Conservation (phyloP, 2,888 invertebrate species). For the Coleophora flavipennella region DNA sequence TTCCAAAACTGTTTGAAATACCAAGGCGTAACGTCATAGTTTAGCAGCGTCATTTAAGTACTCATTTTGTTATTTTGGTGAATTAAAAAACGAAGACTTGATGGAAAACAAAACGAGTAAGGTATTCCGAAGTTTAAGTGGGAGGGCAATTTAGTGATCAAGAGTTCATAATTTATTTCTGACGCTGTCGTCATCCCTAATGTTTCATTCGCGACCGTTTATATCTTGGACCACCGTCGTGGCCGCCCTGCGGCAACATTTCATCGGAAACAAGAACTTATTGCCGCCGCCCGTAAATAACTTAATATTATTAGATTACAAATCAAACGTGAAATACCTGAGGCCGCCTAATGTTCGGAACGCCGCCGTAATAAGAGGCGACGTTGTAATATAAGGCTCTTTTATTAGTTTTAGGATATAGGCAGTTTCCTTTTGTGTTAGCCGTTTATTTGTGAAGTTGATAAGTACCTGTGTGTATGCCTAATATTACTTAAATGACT, state of each 20-base stretch:
- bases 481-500: no score
- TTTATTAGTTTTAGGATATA: background rate
- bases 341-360: background rate
- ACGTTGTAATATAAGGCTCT: background rate
- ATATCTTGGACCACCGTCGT: slow-evolving; percentile 22
- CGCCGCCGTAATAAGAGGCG: background rate
- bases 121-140: no score
- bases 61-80: no score
- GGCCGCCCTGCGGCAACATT: slow-evolving; percentile 40
- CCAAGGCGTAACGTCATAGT: no score
- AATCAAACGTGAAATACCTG: slow-evolving; percentile 47
- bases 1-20: no score
- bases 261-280: slow-evolving; percentile 63
- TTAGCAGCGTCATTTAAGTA: no score
- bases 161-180: no score
- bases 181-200: no score
- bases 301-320: slow-evolving; percentile 60
- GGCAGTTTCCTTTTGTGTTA: background rate
- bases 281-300: slow-evolving; percentile 55
- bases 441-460: background rate
- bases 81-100: no score
- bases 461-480: no score
- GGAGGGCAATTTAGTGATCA: no score
- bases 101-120: no score
- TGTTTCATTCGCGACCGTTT: slow-evolving; percentile 3